Evolutionary conservation across 2,113 vertebrate species (phyloP).

Genomic region (Rousettus leschenaultii): DNA sequence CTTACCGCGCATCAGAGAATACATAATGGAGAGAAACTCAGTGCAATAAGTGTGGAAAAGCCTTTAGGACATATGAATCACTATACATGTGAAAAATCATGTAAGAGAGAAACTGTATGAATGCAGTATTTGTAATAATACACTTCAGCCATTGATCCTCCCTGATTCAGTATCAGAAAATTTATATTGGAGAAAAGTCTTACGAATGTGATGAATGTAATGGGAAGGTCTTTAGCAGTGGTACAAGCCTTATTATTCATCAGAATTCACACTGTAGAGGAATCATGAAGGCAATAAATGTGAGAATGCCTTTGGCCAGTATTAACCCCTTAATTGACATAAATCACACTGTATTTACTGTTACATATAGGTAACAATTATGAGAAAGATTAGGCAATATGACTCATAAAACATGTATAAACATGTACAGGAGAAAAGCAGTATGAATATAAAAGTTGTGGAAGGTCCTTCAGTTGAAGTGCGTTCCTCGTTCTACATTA

Average conservation of each 20-base stretch:
- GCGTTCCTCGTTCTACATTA: conserved; percentile 68
- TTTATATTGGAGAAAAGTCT: neutral
- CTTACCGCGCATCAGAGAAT: conserved; percentile 79
- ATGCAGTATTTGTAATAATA: neutral
- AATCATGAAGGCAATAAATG: neutral
- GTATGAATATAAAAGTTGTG: conserved; percentile 77
- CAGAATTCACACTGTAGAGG: neutral
- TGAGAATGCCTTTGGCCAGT: neutral
- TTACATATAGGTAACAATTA: neutral
- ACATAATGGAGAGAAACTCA: conserved; percentile 72
- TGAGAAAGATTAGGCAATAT: neutral
- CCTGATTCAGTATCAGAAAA: neutral
- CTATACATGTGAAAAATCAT: neutral
- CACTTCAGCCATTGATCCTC: neutral
- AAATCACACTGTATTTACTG: neutral
- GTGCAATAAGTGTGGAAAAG: conserved; percentile 51
- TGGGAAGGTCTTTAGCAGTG: neutral
- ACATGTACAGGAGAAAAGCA: conserved; percentile 35
- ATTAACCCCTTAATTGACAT: conserved; percentile 10
- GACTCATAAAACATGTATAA: neutral
- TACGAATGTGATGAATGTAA: neutral
- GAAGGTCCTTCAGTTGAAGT: conserved; percentile 75
- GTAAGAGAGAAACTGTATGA: conserved; percentile 15
- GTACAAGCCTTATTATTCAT: neutral
- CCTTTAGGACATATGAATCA: conserved; percentile 39